Base-by-base conservation (phyloP, 2,113 vertebrate genomes). In the Dipodomys spectabilis region DNA sequence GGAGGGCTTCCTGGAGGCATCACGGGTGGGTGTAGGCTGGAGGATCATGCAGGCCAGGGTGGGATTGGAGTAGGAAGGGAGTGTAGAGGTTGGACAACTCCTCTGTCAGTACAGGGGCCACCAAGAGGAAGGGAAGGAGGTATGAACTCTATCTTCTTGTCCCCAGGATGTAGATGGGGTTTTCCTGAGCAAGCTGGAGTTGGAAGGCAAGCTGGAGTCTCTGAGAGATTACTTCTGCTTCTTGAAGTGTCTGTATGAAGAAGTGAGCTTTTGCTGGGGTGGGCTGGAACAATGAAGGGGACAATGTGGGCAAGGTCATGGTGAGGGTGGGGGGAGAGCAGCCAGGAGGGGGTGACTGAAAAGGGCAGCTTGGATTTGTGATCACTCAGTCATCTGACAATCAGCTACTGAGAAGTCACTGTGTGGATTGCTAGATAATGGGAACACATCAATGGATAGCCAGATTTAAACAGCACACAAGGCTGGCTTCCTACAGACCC, bases 151-250 rank as follows among this genome's bases (percentile, higher is more conserved):
- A 28, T 83, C 39, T 93, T 25, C 19, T 9, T 71, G 71, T 95
- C 60, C 39, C n/a, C 82, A 98, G 98, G 98, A 98, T 1, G 98
- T 96, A 74, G 98, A 98, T n/a, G 60, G 3, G 30, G 97, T 97
- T 77, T 98, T 98, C 94, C 96, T 98, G 97, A 97, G 73, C 65
- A 98, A 98, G 95, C 96, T 97, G 0, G 98, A 98, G 86, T 30
- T 98, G 96, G 97, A 98, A 88, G 92, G 96, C 85, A 98, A 62
- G 74, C 96, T 98, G 93, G 91, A 97, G 86, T n/a, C 81, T 91
- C 84, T 98, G 84, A 95, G 81, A 0, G 98, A 98, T 0, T 73
- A 98, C 69, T 92, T 98, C 90, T 94, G 78, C 82, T 98, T 98
- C 98, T 44, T 98, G 94, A 98, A 86, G 81, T 68, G 0, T 72